Evolutionary conservation across 2,113 vertebrate species (phyloP).

Genomic region (Corvus hawaiiensis): DNA sequence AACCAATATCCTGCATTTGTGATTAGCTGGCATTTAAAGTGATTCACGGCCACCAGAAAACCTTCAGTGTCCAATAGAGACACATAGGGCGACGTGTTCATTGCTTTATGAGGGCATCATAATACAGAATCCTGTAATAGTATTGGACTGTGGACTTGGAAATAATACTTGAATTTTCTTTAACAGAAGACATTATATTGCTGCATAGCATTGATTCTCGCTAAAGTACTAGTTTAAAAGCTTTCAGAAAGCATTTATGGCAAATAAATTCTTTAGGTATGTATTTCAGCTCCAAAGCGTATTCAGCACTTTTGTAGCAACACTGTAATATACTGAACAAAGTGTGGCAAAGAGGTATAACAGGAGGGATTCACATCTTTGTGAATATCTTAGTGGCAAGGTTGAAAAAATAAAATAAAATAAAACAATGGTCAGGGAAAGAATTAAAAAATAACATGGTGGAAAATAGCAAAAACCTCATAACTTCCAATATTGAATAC

Average conservation of each 20-base stretch:
- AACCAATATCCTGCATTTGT: background rate
- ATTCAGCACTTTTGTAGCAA: background rate
- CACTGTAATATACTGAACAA: background rate
- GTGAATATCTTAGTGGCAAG: background rate
- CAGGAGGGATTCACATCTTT: background rate
- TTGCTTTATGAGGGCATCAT: background rate
- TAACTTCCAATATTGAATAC: background rate
- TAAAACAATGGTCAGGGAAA: background rate
- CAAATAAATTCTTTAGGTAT: background rate
- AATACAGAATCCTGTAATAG: background rate
- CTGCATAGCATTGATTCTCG: background rate
- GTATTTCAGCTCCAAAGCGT: background rate
- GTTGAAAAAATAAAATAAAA: background rate
- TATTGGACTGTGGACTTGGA: background rate
- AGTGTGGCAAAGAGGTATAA: background rate
- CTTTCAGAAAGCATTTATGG: background rate
- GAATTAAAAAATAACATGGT: background rate
- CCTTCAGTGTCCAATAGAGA: background rate
- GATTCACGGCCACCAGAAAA: background rate
- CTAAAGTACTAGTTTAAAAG: background rate
- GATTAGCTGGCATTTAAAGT: background rate
- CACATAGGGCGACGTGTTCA: rapidly evolving
- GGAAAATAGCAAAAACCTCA: background rate
- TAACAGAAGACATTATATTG: background rate
- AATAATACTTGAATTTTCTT: background rate